Percentiles rank a stretch among this genome's conserved stretches.
These are phyloP conservation scores for Scartelaos histophorus DNA, from an alignment of 2,113 vertebrate species.

Conservation along the genomic window DNA sequence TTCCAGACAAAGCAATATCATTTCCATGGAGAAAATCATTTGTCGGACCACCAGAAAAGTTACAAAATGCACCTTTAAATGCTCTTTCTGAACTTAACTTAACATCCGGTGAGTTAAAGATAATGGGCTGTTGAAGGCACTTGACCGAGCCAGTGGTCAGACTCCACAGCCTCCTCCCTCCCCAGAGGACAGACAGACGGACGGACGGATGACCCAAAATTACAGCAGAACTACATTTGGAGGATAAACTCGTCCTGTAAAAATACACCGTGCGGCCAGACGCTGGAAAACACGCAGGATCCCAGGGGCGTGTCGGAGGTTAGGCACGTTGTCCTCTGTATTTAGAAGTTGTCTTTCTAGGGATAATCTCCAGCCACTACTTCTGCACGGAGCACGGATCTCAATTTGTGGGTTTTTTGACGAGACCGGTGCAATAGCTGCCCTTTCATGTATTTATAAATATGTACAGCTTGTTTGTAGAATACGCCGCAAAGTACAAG, in stretches of 20 bases:
- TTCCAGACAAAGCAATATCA: no score
- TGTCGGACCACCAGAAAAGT: no score
- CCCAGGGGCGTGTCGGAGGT: conserved; percentile 45
- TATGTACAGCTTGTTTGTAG: conserved; percentile 66
- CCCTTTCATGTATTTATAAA: conserved; percentile 72
- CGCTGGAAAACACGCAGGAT: conserved; percentile 58
- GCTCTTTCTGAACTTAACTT: no score
- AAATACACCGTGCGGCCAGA: conserved; percentile 72
- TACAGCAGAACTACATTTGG: conserved; percentile 63
- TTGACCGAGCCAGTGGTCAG: conserved; percentile 46
- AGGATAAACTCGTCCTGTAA: conserved; percentile 77
- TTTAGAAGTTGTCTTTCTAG: conserved; percentile 66
- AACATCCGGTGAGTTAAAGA: not conserved
- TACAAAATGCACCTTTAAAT: no score
- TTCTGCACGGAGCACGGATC: conserved; percentile 31
- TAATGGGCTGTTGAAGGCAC: not conserved
- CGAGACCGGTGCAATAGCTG: conserved; percentile 43
- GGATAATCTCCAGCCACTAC: conserved; percentile 55
- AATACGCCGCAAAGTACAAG: conserved; percentile 56
- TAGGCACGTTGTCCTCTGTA: conserved; percentile 50
- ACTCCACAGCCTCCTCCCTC: conserved; percentile 52
- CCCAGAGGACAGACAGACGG: conserved; percentile 54
- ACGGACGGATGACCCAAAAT: conserved; percentile 68
- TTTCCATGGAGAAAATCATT: no score
- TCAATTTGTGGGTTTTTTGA: conserved; percentile 67